Base-by-base conservation (phyloP, 2,797 vertebrate genomes). In the Limosa lapponica region DNA sequence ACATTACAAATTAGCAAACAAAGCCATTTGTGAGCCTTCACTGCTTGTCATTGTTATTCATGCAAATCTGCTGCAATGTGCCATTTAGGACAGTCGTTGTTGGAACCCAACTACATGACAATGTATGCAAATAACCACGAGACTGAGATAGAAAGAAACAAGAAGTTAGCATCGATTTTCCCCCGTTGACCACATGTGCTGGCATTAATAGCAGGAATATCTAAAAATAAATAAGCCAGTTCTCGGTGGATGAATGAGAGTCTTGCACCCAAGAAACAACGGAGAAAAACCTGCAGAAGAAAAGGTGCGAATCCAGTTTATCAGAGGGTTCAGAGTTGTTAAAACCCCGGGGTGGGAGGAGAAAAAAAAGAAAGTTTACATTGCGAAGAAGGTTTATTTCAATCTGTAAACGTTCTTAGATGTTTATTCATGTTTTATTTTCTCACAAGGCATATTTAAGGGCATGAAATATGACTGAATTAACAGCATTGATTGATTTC, bases 1-100 rank as follows among this genome's bases (percentile, higher is more conserved):
- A 86, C 67, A 86, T 82, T 87, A 91, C 95, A 94, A 96, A 96
- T 97, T 92, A 96, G 82, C 91, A 94, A 97, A 97, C 93, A 95
- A 92, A 95, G 94, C 61, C 83, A 82, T 84, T 96, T 96, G 93
- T 94, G 94, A 96, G 85, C 58, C 32, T 79, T 97, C 95, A 84
- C 78, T 90, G 84, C 84, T 93, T 83, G 69, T 87, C 94, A 86
- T 82, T 93, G 67, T 95, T 95, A 90, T 80, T 91, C 82, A 92
- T 90, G 93, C 82, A 96, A 95, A 96, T 90, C 51, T 75, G 54
- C 81, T 82, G 89, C 82, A 39, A 78, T 58, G 88, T 72, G 41
- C 92, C 89, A 39, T 93, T 95, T 87, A 88, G 73, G 62, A 75
- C 34, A 32, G 62, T 52, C 86, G 72, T 66, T 87, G 51, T 82